Base-by-base conservation (phyloP, 2,888 invertebrate species). In the Eubasilissa splendida region DNA sequence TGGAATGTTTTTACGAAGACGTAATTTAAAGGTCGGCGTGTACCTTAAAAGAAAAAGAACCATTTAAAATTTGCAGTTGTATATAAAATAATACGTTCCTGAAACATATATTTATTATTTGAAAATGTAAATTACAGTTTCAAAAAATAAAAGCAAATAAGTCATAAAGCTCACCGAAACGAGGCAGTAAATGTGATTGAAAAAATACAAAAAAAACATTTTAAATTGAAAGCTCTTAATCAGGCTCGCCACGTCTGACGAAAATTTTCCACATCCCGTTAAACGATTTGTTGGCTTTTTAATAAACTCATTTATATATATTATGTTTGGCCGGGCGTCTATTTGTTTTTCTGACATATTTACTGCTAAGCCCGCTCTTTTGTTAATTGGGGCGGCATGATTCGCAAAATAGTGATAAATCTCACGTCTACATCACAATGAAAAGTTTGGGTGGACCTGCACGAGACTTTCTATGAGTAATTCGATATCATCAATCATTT, bases 351-450 rank as follows among this genome's bases (percentile, higher is more conserved):
- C 66, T 81, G 82, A 76, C 82, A 82, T 78, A 75, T 80, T 80
- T 80, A 80, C 58, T 65, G 75, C 60, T 59, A 65, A 66, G 80
- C 80, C 80, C 80, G 73, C 75, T 78, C 80, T 68, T 76, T 66
- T 65, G 66, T 80, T 83, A 80, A 83, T 83, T 80, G 83, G 76
- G 83, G 83, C 82, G 83, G 83, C 70, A 82, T 83, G 83, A 83
- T 82, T 82, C 78, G 81, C 82, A 75, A 78, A 82, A 83, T 58
- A 73, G 79, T 76, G 80, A 83, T 83, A 83, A 81, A 82, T 82
- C 76, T 82, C 14, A 66, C 68, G 12, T 58, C 33, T 12, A 12
- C 42, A 31, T 63, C 63, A 63, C 12, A 63, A 22, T 63, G 31
- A 63, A 63, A 63, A 31, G n/a, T 4, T 4, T 4, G 63, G 42